Base-by-base conservation (phyloP, 2,113 vertebrate genomes). In the Pterophyllum scalare region DNA sequence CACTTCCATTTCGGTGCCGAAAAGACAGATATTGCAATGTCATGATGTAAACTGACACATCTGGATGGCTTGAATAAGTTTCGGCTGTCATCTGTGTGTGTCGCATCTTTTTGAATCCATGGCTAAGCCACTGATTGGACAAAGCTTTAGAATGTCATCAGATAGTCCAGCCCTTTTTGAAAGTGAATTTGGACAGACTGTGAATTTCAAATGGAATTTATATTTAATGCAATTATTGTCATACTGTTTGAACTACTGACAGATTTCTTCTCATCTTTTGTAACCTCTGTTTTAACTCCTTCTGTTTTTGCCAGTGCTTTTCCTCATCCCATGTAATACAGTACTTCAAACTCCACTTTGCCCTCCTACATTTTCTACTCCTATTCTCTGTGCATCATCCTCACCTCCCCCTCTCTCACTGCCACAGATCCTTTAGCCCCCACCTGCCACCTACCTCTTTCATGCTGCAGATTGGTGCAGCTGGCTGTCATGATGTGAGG, bases 401-500 rank as follows among this genome's bases (percentile, higher is more conserved):
- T 72, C 58, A 3, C 59, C 28, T 60, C 46, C 14, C 19, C 22
- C 49, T 78, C 62, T 74, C 86, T 75, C 82, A 61, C 6, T 31
- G 70, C 82, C 77, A 79, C 79, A 24, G 77, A 87, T 90, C 81
- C 86, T 79, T 83, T 81, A 76, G 89, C 89, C 88, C 72, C 87
- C 79, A 75, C 86, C 85, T 89, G 81, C 87, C 86, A 85, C 88
- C 87, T 33, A 72, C 87, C 79, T 24, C 85, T 90, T 91, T 90
- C 60, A 90, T 89, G 82, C 79, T 14, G 61, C 82, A 89, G 89
- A 86, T 81, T 79, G 86, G 74, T 87, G 87, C 86, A 82, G 82
- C 86, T 81, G 88, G 89, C 88, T 93, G 92, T 93, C 91, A 92
- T 61, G 54, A 82, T 65, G 88, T 88, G 86, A 83, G 40, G 83